Evolutionary conservation across 2,113 vertebrate genomes (phyloP), one percentile per base, ranked within the genome.

Genomic region (Garra rufa): DNA sequence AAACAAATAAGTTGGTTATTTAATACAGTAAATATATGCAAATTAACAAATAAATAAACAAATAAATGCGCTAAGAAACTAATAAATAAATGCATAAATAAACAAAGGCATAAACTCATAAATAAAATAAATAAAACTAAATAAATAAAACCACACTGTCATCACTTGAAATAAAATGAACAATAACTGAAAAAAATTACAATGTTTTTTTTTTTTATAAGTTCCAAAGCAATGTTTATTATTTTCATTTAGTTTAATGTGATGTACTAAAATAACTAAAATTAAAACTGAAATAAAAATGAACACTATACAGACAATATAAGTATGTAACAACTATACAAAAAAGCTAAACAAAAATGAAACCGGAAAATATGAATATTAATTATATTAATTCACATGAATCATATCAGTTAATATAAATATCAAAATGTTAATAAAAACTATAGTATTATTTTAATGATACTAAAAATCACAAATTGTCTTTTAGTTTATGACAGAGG

Each of bases 1-100:
- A 63, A 28, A 63, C 1, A 88, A 84, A 95, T 95, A 0, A 93
- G 95, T 61, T 96, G 92, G 95, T 61, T 96, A 91, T 50, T 95
- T 92, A 0, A 15, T 77, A 15, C 94, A 96, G 83, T 89, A 91
- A 57, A 57, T 57, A 19, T 57, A n/a, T 57, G 52, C 84, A 93
- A 34, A 34, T 34, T n/a, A n/a, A n/a, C 15, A 50, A 50, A 17
- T 50, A 50, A 50, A 50, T 6, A 17, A 6, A 21, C 19, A 8
- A 52, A 55, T 21, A 55, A 21, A 55, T 55, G 6, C 9, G 2
- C 21, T 9, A 55, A 55, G 8, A 9, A 3, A 21, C 9, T 2
- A 6, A 2, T 55, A 21, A 55, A 55, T 21, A 9, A 3, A 21
- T 21, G 6, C 6, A 1, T 55, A 55, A 9, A 21, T 55, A 3